These are phyloP conservation scores for Solen grandis DNA, from an alignment of 1,140 invertebrate genomes.

Conservation along the genomic window DNA sequence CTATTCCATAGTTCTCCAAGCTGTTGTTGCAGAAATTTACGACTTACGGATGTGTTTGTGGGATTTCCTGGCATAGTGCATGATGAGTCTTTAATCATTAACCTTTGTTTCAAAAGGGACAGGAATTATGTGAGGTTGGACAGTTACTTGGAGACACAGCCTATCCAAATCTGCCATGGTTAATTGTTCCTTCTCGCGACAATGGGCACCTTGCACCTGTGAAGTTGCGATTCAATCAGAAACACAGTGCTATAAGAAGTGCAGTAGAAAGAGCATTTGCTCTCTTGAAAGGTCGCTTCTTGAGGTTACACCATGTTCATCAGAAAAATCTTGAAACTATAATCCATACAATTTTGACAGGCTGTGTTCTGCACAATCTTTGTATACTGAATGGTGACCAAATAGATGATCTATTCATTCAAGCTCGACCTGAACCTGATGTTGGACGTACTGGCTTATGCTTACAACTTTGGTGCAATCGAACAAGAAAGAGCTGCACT, in stretches of 20 bases:
- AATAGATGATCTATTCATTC: background rate
- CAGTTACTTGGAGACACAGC: slow-evolving; percentile 18
- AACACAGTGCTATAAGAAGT: background rate
- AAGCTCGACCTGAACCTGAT: background rate
- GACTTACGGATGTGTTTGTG: background rate
- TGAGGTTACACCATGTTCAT: background rate
- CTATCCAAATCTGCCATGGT: background rate
- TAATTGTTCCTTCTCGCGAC: slow-evolving; percentile 3
- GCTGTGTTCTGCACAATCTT: slow-evolving; percentile 6
- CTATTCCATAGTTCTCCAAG: background rate
- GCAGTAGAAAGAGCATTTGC: slow-evolving; percentile 23
- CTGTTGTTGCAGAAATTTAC: background rate
- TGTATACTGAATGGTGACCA: slow-evolving; percentile 14
- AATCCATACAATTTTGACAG: background rate
- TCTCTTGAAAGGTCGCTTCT: slow-evolving; percentile 3
- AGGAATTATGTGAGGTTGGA: background rate
- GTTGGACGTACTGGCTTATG: too few species aligned
- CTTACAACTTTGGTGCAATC: too few species aligned
- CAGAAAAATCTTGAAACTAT: background rate
- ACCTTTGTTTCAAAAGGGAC: background rate
- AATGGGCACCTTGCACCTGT: background rate
- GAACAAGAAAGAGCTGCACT: too few species aligned
- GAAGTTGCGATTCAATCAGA: background rate
- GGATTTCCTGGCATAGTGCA: background rate
- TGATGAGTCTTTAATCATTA: slow-evolving; percentile 9